Conservation (phyloP, 2,113 vertebrate species). For the Pitta sordida region DNA sequence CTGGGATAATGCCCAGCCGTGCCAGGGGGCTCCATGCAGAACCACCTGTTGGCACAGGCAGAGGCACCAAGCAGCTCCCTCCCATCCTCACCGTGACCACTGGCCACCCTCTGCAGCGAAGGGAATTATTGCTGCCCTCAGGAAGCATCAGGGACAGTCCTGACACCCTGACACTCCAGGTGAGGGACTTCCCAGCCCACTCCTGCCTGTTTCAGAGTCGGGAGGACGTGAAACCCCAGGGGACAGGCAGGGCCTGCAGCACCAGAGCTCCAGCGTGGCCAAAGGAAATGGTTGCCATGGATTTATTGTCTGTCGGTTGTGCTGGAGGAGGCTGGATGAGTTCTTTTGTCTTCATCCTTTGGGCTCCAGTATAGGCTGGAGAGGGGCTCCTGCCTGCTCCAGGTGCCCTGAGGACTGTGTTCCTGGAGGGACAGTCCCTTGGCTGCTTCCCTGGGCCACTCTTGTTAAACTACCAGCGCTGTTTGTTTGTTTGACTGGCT, state of each 20-base stretch:
- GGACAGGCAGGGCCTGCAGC: not conserved
- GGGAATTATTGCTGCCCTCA: not conserved
- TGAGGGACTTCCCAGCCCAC: not conserved
- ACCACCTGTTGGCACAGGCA: fast-evolving
- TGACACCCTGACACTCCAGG: fast-evolving
- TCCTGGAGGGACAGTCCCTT: not conserved
- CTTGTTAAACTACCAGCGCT: not conserved
- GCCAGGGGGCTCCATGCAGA: not conserved
- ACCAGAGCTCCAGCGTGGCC: not conserved
- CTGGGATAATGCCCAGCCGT: not conserved
- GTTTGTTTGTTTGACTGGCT: not conserved
- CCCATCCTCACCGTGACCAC: not conserved
- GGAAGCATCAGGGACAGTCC: not conserved
- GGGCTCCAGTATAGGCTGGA: not conserved
- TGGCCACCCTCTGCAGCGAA: not conserved
- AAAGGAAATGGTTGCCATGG: not conserved
- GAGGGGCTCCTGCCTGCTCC: not conserved
- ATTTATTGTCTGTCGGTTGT: not conserved
- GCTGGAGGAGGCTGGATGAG: not conserved
- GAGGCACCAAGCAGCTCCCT: not conserved
- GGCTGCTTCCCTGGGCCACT: not conserved
- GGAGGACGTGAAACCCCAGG: not conserved
- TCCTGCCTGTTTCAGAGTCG: fast-evolving
- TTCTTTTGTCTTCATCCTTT: not conserved
- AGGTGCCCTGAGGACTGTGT: not conserved